Evolutionary conservation across 2,888 invertebrate genomes (phyloP).

Genomic region (Seira musarum): DNA sequence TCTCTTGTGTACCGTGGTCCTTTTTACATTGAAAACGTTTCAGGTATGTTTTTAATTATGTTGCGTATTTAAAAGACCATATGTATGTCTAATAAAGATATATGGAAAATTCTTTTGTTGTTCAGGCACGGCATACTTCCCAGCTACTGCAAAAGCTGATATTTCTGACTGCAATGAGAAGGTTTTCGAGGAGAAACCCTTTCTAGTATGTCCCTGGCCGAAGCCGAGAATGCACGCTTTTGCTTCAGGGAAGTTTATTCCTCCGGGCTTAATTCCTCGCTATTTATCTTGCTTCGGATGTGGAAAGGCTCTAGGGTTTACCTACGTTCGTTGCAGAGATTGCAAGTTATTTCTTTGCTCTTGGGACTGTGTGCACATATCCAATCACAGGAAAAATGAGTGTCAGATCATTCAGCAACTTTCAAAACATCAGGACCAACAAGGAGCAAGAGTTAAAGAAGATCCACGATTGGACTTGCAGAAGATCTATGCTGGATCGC

Average conservation of each 20-base stretch:
- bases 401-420: conserved; percentile 28
- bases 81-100: no score
- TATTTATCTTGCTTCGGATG: conserved; percentile 48
- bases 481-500: background rate
- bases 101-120: no score
- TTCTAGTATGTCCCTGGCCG: conserved; percentile 54
- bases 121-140: no score
- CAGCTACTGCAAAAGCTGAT: background rate
- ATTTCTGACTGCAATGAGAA: conserved; percentile 13
- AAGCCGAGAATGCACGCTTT: conserved; percentile 29
- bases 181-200: conserved; percentile 45
- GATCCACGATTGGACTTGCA: background rate
- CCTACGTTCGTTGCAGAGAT: conserved; percentile 18
- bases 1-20: conserved; percentile 26
- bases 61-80: no score
- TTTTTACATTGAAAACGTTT: conserved; percentile 10
- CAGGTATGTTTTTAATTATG: no score
- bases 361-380: conserved; percentile 16
- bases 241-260: background rate
- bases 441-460: background rate
- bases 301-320: conserved; percentile 28
- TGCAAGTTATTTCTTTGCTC: conserved; percentile 44
- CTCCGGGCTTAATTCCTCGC: background rate
- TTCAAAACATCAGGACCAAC: no score
- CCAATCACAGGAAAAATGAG: conserved; percentile 28